Percentiles rank a stretch among this genome's conserved stretches.
Conservation (phyloP, 2,888 invertebrate species). For the Drepanosiphum platanoidis region DNA sequence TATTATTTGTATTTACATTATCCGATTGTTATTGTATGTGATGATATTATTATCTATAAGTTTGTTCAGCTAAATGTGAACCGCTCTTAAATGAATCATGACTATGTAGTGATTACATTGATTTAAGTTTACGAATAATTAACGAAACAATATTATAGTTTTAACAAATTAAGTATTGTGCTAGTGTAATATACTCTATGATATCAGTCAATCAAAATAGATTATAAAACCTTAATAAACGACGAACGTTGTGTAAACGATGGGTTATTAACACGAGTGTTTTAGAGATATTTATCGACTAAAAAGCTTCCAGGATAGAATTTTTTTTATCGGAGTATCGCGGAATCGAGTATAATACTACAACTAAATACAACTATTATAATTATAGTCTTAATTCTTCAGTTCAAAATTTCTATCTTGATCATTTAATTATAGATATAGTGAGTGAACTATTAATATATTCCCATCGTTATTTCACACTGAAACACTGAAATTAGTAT, state of each 20-base stretch:
- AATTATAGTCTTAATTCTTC: not conserved
- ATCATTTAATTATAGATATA: not conserved
- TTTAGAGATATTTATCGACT: not conserved
- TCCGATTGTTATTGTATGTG: not conserved
- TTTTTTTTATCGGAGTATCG: not conserved
- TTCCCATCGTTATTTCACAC: not conserved
- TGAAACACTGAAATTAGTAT: not conserved
- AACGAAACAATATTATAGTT: not conserved
- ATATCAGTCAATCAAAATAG: slow-evolving; percentile 10
- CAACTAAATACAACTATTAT: not conserved
- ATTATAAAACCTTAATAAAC: not conserved
- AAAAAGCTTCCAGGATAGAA: not conserved
- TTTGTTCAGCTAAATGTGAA: not conserved
- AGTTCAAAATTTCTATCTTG: not conserved
- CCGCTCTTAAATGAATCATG: not conserved
- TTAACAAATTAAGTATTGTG: too few species aligned
- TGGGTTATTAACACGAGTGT: not conserved
- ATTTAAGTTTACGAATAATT: not conserved
- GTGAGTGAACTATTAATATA: not conserved
- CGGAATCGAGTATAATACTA: not conserved
- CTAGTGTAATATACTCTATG: not conserved
- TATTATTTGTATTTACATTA: not conserved
- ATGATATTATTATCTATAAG: not conserved
- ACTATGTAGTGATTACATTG: not conserved
- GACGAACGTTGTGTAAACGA: not conserved